phyloP scores from a whole-genome alignment of 2,113 vertebrate species.

The Oostethus manadensis region DNA sequence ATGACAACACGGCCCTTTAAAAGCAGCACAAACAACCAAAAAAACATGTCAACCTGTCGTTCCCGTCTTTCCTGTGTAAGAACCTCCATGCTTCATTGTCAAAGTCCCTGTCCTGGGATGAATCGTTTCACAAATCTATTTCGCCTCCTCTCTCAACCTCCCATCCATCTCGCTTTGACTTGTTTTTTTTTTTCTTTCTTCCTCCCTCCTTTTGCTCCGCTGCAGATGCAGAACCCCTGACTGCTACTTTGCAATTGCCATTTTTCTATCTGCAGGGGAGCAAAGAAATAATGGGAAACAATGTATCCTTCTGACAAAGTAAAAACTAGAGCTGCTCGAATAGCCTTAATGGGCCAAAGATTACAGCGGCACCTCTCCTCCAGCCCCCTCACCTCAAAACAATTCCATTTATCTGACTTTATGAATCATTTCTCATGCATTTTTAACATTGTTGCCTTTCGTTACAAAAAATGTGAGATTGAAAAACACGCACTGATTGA shows the following conservation, averaged over 20 bases:
- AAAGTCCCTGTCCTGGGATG: slow-evolving; percentile 22
- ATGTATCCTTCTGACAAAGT: slow-evolving; percentile 33
- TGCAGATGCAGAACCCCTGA: slow-evolving; percentile 42
- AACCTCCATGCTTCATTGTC: slow-evolving; percentile 27
- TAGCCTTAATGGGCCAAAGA: slow-evolving; percentile 44
- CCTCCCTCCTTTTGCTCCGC: slow-evolving; percentile 20
- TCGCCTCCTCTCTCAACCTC: slow-evolving; percentile 6
- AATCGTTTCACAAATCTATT: slow-evolving; percentile 42
- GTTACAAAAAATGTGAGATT: slow-evolving; percentile 16
- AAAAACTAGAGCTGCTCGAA: slow-evolving; percentile 33
- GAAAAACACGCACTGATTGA: slow-evolving; percentile 11
- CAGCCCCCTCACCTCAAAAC: slow-evolving; percentile 8
- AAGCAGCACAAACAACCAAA: slow-evolving; percentile 5
- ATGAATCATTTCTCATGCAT: slow-evolving; percentile 30
- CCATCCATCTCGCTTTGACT: slow-evolving; percentile 42
- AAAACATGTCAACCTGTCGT: slow-evolving; percentile 19
- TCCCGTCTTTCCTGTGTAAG: slow-evolving; percentile 14
- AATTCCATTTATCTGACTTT: slow-evolving; percentile 34
- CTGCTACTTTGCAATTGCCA: slow-evolving; percentile 35
- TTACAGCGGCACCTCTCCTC: slow-evolving; percentile 20
- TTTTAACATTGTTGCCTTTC: slow-evolving; percentile 26
- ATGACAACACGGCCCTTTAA: slow-evolving; percentile 14
- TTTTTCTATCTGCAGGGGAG: slow-evolving; percentile 43
- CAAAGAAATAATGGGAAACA: slow-evolving; percentile 20
- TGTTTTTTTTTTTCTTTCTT: neutral